These are phyloP conservation scores for Gryllus longicercus DNA, from an alignment of 2,888 invertebrate species.

Conservation along the genomic window DNA sequence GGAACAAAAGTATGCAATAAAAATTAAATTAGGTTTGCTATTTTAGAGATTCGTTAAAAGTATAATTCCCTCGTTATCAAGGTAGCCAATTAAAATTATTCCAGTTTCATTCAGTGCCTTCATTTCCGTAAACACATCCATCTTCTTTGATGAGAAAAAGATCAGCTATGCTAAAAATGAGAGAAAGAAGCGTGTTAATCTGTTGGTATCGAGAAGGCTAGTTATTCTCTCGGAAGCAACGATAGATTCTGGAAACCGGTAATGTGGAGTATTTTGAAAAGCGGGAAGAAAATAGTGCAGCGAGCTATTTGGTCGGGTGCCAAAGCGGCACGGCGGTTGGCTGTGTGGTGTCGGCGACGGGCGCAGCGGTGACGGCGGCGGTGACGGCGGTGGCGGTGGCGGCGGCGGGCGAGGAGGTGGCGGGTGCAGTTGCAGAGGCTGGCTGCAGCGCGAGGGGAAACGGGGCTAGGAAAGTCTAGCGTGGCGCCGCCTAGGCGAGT, in stretches of 20 bases:
- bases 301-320: conserved; percentile 8
- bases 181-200: too few relatives aligned
- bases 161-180: too few relatives aligned
- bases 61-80: too few relatives aligned
- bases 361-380: background rate
- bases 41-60: too few relatives aligned
- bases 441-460: background rate
- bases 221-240: background rate
- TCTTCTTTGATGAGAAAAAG: too few relatives aligned
- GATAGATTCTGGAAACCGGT: background rate
- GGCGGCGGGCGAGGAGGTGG: background rate
- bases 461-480: conserved; percentile 7
- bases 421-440: background rate
- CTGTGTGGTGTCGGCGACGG: background rate
- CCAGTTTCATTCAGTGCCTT: too few relatives aligned
- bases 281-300: conserved; percentile 17
- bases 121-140: too few relatives aligned
- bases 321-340: background rate
- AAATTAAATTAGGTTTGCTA: too few relatives aligned
- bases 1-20: too few relatives aligned
- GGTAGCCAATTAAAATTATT: too few relatives aligned
- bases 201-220: too few relatives aligned
- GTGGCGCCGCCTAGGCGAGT: background rate
- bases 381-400: background rate
- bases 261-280: background rate